Base-by-base conservation (phyloP, 2,113 vertebrate species). In the Anguilla japonica region DNA sequence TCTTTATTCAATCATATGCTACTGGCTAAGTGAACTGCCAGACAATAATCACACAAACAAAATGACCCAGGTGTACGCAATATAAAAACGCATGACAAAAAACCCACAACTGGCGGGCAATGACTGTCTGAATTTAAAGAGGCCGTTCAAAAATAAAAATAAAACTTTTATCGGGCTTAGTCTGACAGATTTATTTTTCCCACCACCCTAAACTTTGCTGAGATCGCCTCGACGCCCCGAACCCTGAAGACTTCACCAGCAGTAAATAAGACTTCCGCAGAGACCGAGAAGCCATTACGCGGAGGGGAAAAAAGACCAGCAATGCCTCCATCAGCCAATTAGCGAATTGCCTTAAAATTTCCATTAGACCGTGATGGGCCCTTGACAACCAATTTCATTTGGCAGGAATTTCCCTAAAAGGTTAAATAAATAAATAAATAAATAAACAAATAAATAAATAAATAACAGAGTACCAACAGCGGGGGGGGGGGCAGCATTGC, bases 311-410 rank as follows among this genome's bases (percentile, higher is more conserved):
- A 67, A 63, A 82, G 22, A 16, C 34, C 34, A 82, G 40, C 16
- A 57, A 63, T 81, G 79, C 80, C 41, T 81, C 41, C 41, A 43
- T 46, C 79, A 81, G 56, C 39, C 80, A 86, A 81, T 86, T 85
- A 85, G 84, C 22, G 29, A 79, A 85, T 57, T 86, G 79, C 85
- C 67, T 22, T 0, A 67, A 41, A 22, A 39, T 67, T 26, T 13
- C 43, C 57, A 43, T 81, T 40, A 63, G 79, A 75, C 9, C 16
- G 56, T 50, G 60, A 57, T 39, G 2, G 56, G 1, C 56, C 14
- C 41, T 11, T 60, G 41, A 82, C 79, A 67, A 75, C 57, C 41
- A 71, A 43, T 63, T 86, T 41, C 29, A 82, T 86, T 80, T 85
- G 84, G 84, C 57, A 86, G 85, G 80, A 82, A 46, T 41, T 71